A percentile compares a stretch with the other conserved stretches of the same genome.
phyloP scores from a whole-genome alignment of 2,888 invertebrate genomes.

The Sarcophaga caerulescens region DNA sequence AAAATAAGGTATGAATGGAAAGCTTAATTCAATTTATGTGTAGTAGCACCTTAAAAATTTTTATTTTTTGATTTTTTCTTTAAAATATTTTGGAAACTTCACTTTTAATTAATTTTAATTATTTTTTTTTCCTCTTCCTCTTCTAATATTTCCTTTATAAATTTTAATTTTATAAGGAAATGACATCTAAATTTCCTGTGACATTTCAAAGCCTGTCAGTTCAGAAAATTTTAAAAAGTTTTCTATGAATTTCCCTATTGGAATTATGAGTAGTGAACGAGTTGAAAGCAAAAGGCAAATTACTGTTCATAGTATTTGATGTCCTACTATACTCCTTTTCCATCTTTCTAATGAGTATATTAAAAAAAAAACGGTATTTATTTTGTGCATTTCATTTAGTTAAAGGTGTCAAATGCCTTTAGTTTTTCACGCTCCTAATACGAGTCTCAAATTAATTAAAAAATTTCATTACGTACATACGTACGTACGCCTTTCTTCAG shows the following conservation, averaged over 20 bases:
- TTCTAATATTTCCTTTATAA: background rate
- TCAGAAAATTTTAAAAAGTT: background rate
- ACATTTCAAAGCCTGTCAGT: constrained; percentile 25
- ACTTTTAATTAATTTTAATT: too few relatives aligned
- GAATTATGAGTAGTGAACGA: background rate
- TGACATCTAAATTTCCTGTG: background rate
- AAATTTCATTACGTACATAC: constrained; percentile 36
- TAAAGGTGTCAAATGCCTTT: constrained; percentile 66
- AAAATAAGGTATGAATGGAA: too few relatives aligned
- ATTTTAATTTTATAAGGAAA: background rate
- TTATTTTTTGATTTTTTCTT: too few relatives aligned
- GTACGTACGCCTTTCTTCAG: constrained; percentile 12
- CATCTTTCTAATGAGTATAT: background rate
- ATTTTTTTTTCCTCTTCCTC: too few relatives aligned
- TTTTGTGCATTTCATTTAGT: constrained; percentile 43
- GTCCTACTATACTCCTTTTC: background rate
- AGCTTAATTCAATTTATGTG: too few relatives aligned
- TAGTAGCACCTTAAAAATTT: too few relatives aligned
- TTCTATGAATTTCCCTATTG: constrained; percentile 21
- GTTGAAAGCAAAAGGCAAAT: constrained; percentile 12
- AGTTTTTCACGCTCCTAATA: constrained; percentile 53
- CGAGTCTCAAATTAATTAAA: constrained; percentile 67
- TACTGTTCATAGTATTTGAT: constrained; percentile 19
- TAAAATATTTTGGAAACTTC: too few relatives aligned
- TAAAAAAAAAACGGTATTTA: background rate